These are phyloP conservation scores for Cepaea nemoralis DNA, from an alignment of 1,140 invertebrate genomes.

Conservation along the genomic window DNA sequence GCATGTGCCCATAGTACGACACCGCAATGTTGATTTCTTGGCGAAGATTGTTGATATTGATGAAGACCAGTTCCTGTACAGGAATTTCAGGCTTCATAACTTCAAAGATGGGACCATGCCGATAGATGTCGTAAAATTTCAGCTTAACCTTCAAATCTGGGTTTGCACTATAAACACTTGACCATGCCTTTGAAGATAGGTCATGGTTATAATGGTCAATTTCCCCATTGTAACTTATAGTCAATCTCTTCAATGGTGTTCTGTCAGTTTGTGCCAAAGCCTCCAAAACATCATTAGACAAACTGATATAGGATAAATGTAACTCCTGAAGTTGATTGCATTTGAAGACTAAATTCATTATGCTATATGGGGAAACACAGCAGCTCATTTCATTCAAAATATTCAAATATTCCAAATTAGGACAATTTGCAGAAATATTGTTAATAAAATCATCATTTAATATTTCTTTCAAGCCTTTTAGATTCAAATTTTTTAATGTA, in stretches of 20 bases:
- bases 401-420: constrained; percentile 58
- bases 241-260: constrained; percentile 50
- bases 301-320: constrained; percentile 54
- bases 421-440: constrained; percentile 57
- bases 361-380: constrained; percentile 53
- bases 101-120: constrained; percentile 50
- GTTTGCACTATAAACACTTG: constrained; percentile 40
- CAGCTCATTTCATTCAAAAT: constrained; percentile 62
- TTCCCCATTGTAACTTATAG: constrained; percentile 52
- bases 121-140: constrained; percentile 64
- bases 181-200: constrained; percentile 56
- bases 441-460: constrained; percentile 59
- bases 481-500: constrained; percentile 52
- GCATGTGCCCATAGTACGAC: constrained; percentile 53
- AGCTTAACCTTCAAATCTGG: constrained; percentile 59
- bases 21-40: constrained; percentile 58
- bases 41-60: constrained; percentile 60
- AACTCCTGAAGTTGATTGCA: constrained; percentile 58
- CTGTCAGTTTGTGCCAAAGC: constrained; percentile 50
- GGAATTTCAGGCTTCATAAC: constrained; percentile 65
- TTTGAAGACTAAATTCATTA: constrained; percentile 47
- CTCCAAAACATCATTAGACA: constrained; percentile 58
- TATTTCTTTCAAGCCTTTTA: constrained; percentile 55
- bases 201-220: too few relatives aligned
- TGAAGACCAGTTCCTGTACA: constrained; percentile 55